These are phyloP conservation scores for Drosophila asahinai DNA, from an alignment of 1,140 invertebrate genomes.

Conservation along the genomic window DNA sequence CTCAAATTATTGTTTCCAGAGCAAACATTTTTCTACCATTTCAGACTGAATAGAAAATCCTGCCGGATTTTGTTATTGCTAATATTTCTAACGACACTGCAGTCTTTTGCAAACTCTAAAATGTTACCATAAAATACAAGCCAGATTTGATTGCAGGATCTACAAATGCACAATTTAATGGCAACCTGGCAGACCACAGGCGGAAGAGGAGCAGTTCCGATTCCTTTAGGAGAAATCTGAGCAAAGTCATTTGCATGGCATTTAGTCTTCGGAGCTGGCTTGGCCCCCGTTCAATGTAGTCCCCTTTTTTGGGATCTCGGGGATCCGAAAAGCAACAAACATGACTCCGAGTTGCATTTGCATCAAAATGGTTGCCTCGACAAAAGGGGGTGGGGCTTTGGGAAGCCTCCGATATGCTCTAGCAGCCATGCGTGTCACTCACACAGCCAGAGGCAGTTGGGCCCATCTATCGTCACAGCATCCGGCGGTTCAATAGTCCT, in stretches of 20 bases:
- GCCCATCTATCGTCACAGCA: constrained; percentile 76
- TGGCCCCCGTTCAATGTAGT: not conserved
- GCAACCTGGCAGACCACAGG: not conserved
- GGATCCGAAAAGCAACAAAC: constrained; percentile 25
- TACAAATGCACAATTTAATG: constrained; percentile 10
- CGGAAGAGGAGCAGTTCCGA: not conserved
- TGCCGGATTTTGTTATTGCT: constrained; percentile 23
- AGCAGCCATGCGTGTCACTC: constrained; percentile 70
- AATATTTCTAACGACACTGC: not conserved
- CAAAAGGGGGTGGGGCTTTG: not conserved
- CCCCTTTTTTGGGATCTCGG: not conserved
- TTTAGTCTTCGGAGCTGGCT: constrained; percentile 44
- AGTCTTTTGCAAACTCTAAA: not conserved
- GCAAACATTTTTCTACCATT: constrained; percentile 24
- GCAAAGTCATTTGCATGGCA: constrained; percentile 72
- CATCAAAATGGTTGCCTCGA: constrained; percentile 63
- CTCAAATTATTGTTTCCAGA: constrained; percentile 1
- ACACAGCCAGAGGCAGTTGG: constrained; percentile 32
- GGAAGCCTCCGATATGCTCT: constrained; percentile 42
- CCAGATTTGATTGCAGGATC: constrained; percentile 8
- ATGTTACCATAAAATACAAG: constrained; percentile 1
- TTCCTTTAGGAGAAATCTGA: constrained; percentile 51
- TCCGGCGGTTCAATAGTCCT: constrained; percentile 74
- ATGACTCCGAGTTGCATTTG: constrained; percentile 72
- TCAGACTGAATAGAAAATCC: not conserved